These are phyloP conservation scores for Adoxophyes honmai DNA, from an alignment of 1,140 invertebrate species.

Conservation along the genomic window DNA sequence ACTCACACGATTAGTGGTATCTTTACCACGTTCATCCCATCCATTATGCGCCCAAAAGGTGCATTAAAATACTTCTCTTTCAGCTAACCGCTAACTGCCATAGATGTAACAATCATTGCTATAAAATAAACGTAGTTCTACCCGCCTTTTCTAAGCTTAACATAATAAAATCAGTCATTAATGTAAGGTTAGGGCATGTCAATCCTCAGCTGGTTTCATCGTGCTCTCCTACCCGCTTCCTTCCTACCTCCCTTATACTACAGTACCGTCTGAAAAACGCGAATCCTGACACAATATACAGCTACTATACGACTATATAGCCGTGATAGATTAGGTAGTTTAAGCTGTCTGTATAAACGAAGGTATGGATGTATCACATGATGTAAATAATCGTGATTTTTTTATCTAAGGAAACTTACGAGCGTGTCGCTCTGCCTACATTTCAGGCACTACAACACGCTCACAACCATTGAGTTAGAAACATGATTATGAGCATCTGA, in stretches of 20 bases:
- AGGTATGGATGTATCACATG: too few relatives aligned
- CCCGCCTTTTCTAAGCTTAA: background rate
- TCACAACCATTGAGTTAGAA: too few relatives aligned
- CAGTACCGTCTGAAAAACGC: constrained; percentile 1
- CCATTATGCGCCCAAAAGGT: too few relatives aligned
- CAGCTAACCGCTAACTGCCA: constrained; percentile 11
- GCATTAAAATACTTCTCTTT: too few relatives aligned
- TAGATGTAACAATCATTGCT: background rate
- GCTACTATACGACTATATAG: background rate
- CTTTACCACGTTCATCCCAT: too few relatives aligned
- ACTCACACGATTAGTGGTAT: too few relatives aligned
- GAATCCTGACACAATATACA: background rate
- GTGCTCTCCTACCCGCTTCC: background rate
- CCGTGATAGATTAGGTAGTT: constrained; percentile 7
- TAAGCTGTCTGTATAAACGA: constrained; percentile 2
- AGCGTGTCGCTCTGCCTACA: too few relatives aligned
- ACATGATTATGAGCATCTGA: background rate
- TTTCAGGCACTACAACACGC: too few relatives aligned
- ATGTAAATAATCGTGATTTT: too few relatives aligned
- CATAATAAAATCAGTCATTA: too few relatives aligned
- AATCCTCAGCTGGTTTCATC: background rate
- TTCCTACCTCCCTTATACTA: background rate
- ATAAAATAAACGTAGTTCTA: background rate
- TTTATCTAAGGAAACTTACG: too few relatives aligned
- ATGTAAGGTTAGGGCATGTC: too few relatives aligned